phyloP scores from a whole-genome alignment of 2,888 invertebrate genomes.

The Leucozona laternaria region DNA sequence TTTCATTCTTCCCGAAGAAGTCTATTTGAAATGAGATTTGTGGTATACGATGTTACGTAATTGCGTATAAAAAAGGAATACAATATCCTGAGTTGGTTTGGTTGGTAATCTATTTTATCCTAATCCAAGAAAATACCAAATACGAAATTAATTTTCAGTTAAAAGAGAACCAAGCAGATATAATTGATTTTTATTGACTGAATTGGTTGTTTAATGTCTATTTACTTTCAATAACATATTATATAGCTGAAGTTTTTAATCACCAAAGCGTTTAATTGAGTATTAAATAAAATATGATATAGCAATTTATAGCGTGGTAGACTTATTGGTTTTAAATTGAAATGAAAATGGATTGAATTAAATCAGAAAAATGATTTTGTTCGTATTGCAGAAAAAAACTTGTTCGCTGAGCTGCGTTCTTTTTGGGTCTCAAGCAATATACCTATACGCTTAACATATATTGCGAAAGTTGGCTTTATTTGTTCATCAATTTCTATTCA shows the following conservation, averaged over 20 bases:
- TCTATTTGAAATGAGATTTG: slow-evolving; percentile 6
- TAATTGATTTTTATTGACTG: not conserved
- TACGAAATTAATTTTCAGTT: not conserved
- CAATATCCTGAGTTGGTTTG: slow-evolving; percentile 9
- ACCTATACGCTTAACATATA: too few relatives aligned
- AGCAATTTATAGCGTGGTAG: too few relatives aligned
- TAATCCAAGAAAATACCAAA: not conserved
- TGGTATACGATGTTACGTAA: not conserved
- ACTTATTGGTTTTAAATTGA: too few relatives aligned
- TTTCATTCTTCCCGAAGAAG: not conserved
- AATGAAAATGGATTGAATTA: too few relatives aligned
- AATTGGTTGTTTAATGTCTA: not conserved
- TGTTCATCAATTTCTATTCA: not conserved
- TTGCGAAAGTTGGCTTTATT: too few relatives aligned
- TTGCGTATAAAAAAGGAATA: not conserved
- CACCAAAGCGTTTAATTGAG: not conserved
- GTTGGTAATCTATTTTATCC: slow-evolving; percentile 24
- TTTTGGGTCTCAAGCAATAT: too few relatives aligned
- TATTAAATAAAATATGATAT: too few relatives aligned
- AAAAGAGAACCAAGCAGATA: not conserved
- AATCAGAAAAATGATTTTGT: too few relatives aligned
- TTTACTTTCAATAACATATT: not conserved
- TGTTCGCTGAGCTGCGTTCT: too few relatives aligned
- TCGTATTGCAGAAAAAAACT: too few relatives aligned
- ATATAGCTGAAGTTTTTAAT: not conserved